Evolutionary conservation across 2,113 vertebrate genomes (phyloP).

Genomic region (Tenrec ecaudatus): DNA sequence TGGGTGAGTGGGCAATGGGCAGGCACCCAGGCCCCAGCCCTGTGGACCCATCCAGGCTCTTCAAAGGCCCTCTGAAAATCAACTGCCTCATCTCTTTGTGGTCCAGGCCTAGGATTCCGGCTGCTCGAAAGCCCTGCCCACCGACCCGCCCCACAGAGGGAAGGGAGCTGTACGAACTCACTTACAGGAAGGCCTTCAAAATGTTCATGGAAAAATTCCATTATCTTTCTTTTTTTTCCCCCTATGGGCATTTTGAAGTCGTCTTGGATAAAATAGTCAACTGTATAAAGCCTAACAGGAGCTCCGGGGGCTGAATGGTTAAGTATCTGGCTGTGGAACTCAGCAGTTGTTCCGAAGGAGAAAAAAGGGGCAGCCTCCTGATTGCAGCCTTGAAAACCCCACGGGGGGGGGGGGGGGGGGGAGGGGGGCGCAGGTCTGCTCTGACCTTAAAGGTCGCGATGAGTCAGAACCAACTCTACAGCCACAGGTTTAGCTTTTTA

Average conservation of each 20-base stretch:
- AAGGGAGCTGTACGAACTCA: no score
- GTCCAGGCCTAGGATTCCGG: background rate
- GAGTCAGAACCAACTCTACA: no score
- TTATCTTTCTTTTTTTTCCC: no score
- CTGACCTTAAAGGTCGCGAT: no score
- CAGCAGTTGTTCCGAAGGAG: background rate
- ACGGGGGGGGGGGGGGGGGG: no score
- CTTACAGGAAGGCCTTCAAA: no score
- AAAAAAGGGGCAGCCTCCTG: background rate
- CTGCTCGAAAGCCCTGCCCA: no score
- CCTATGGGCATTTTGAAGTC: no score
- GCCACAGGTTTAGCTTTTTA: no score
- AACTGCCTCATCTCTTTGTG: background rate
- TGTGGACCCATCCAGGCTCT: accelerated
- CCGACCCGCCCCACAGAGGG: no score
- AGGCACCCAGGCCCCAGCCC: background rate
- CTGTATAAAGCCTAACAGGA: background rate
- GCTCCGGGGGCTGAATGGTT: background rate
- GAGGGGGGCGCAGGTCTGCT: background rate
- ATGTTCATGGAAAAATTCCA: no score
- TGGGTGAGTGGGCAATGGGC: background rate
- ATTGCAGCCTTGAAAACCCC: background rate
- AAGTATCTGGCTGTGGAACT: background rate
- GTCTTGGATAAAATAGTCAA: background rate
- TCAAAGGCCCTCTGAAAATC: background rate